These are phyloP conservation scores for Polypedilum pembai DNA, from an alignment of 1,140 invertebrate species.

Conservation along the genomic window DNA sequence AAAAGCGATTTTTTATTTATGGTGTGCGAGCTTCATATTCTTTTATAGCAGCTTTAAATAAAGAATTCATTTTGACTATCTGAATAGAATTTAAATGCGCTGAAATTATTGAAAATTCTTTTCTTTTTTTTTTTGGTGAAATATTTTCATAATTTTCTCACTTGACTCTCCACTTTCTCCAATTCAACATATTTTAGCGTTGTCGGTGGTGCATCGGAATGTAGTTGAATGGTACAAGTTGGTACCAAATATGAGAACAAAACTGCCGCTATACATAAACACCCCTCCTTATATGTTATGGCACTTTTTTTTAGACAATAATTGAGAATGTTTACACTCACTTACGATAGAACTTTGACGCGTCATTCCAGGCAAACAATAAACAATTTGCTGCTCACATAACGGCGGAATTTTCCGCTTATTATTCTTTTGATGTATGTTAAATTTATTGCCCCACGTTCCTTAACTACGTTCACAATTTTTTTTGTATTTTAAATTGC, in stretches of 20 bases:
- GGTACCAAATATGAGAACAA: conserved; percentile 6
- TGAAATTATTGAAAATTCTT: neutral
- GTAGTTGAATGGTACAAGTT: neutral
- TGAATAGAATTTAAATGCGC: neutral
- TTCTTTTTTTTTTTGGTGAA: too few relatives aligned
- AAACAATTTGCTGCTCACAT: too few relatives aligned
- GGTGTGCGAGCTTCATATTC: neutral
- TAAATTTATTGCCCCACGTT: neutral
- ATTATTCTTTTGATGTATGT: neutral
- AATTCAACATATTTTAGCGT: neutral
- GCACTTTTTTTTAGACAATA: neutral
- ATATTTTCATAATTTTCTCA: neutral
- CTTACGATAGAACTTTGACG: neutral
- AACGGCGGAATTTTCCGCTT: neutral
- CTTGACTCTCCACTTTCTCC: neutral
- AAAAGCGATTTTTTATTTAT: neutral
- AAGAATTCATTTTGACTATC: neutral
- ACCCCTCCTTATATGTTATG: neutral
- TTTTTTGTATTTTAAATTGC: neutral
- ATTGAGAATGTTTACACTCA: conserved; percentile 18
- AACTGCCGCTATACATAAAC: neutral
- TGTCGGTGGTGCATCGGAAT: neutral
- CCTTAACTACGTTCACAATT: too few relatives aligned
- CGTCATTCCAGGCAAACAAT: too few relatives aligned
- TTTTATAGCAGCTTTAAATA: neutral